A percentile compares a stretch with the other conserved stretches of the same genome.
Evolutionary conservation across 2,888 invertebrate species (phyloP).

Genomic region (Idaea dimidiata): DNA sequence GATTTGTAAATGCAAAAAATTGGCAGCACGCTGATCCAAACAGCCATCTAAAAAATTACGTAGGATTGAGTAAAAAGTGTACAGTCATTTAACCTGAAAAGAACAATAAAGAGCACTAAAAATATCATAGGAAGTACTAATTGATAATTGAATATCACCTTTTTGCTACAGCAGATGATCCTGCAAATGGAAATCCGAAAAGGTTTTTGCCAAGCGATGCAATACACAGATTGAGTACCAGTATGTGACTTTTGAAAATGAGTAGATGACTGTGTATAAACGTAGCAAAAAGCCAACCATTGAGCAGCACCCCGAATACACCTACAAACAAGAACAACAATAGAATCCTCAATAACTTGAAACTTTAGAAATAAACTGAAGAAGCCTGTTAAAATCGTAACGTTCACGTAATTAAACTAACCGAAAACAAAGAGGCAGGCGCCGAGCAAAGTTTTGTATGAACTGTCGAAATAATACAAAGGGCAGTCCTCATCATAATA

Average conservation of each 20-base stretch:
- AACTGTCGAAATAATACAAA: slow-evolving; percentile 78
- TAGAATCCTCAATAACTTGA: neutral
- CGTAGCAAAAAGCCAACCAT: slow-evolving; percentile 78
- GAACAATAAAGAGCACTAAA: no score
- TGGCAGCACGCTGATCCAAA: slow-evolving; percentile 78
- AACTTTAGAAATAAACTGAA: neutral
- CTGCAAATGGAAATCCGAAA: slow-evolving; percentile 78
- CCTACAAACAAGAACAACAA: slow-evolving; percentile 51
- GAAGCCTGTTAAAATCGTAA: slow-evolving; percentile 7
- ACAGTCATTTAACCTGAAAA: neutral
- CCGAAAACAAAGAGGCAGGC: slow-evolving; percentile 77
- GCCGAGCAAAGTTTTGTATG: slow-evolving; percentile 76
- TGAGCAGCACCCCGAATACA: slow-evolving; percentile 77
- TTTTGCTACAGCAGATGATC: slow-evolving; percentile 75
- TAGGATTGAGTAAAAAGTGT: neutral
- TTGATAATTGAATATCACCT: slow-evolving; percentile 47
- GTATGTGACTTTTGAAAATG: slow-evolving; percentile 74
- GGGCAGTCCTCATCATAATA: slow-evolving; percentile 70
- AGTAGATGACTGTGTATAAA: slow-evolving; percentile 79
- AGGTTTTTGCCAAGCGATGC: slow-evolving; percentile 76
- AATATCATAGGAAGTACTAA: neutral
- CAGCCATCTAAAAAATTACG: slow-evolving; percentile 70
- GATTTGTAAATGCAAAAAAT: slow-evolving; percentile 77
- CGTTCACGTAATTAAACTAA: slow-evolving; percentile 43
- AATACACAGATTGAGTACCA: slow-evolving; percentile 77